Evolutionary conservation across 2,797 vertebrate species (phyloP).

Genomic region (Microchirus variegatus): DNA sequence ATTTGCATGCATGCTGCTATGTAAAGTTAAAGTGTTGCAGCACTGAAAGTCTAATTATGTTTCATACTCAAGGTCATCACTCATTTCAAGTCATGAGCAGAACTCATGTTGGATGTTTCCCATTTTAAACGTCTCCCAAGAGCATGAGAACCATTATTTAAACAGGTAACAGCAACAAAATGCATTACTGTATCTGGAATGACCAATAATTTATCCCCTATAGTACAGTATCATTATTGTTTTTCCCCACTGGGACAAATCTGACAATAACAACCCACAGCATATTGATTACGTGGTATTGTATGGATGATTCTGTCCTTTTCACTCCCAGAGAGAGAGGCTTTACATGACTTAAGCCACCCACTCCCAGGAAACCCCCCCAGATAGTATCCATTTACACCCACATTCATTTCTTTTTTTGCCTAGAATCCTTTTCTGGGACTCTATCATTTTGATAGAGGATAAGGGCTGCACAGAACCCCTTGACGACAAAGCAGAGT

Average conservation of each 20-base stretch:
- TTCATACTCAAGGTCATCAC: conserved; percentile 26
- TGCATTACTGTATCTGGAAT: neutral
- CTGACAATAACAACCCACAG: neutral
- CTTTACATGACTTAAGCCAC: conserved; percentile 20
- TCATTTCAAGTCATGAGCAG: conserved; percentile 15
- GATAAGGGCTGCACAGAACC: conserved; percentile 52
- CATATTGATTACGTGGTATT: conserved; percentile 12
- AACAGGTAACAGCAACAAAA: neutral
- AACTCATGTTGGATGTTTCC: neutral
- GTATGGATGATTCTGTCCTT: conserved; percentile 1
- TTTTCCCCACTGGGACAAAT: conserved; percentile 4
- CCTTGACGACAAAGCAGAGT: conserved; percentile 53
- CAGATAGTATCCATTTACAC: conserved; percentile 53
- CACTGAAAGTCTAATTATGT: conserved; percentile 11
- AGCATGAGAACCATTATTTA: conserved; percentile 22
- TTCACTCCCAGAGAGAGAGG: conserved; percentile 2
- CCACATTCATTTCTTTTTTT: conserved; percentile 29
- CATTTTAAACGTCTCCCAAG: conserved; percentile 19
- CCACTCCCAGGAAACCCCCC: conserved; percentile 40
- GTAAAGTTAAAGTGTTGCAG: neutral
- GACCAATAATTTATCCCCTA: conserved; percentile 5
- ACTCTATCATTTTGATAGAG: conserved; percentile 65
- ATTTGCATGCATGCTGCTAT: neutral
- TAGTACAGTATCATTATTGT: neutral
- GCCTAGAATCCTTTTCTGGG: conserved; percentile 37